Conservation (phyloP, 2,888 invertebrate species). For the Acanthoscelides obtectus region DNA sequence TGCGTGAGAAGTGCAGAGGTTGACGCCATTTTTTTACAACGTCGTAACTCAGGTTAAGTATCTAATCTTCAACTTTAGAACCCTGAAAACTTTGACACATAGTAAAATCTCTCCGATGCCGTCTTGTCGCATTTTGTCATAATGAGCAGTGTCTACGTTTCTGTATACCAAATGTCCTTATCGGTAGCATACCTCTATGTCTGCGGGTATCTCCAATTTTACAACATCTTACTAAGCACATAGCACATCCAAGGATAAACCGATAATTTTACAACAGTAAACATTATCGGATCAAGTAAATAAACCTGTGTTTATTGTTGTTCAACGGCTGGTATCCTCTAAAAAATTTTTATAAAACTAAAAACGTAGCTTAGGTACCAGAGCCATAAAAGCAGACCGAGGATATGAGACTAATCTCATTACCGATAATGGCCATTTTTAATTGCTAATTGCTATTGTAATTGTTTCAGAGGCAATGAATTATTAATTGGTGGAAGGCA, state of each 20-base stretch:
- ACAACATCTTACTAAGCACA: background rate
- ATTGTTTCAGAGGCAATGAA: background rate
- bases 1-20: too few relatives aligned
- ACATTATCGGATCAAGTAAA: background rate
- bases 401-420: background rate
- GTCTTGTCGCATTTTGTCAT: too few relatives aligned
- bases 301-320: background rate
- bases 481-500: background rate
- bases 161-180: too few relatives aligned
- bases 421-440: background rate
- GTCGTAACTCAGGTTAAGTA: too few relatives aligned
- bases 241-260: background rate
- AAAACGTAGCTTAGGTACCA: background rate
- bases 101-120: too few relatives aligned
- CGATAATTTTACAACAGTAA: background rate
- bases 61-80: too few relatives aligned
- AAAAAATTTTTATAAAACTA: background rate
- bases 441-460: background rate
- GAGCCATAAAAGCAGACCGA: background rate
- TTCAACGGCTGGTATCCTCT: background rate
- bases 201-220: background rate
- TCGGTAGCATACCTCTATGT: background rate
- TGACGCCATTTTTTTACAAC: too few relatives aligned
- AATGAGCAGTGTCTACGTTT: too few relatives aligned
- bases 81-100: too few relatives aligned